Base-by-base conservation (phyloP, 1,140 invertebrate genomes). In the Heterodera carotae region DNA sequence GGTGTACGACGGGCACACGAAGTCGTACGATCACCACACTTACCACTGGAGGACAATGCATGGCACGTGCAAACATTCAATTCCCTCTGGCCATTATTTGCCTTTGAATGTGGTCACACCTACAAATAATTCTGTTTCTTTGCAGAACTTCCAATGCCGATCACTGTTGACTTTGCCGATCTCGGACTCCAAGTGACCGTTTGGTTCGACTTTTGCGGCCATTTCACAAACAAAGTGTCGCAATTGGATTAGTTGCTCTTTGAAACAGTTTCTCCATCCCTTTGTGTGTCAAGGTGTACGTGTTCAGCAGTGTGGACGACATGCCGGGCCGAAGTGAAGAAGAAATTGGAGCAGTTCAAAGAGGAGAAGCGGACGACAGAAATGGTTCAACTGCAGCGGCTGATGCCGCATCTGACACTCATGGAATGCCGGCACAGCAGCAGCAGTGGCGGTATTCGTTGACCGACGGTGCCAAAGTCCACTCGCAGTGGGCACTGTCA, bases 171-270 rank as follows among this genome's bases (percentile, higher is more conserved):
- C 15, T 88, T 86, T 62, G 74, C 74, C 36, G 82, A 84, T 25
- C 62, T 76, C 31, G 74, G 80, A 33, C 74, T 87, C 39, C 70
- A 64, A n/a, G 85, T 87, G 3, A 86, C 85, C 6, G 76, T 86
- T 60, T 86, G 85, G 85, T 88, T 88, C 70, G 81, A 86, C 70
- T 86, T 86, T 36, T 87, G 86, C 64, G 85, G 85, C 25, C 85
- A 87, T 78, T 86, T 86, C 69, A 88, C 86, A 0, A 86, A 86
- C 76, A 88, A 85, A 43, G 72, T 34, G n/a, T n/a, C n/a, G n/a
- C n/a, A n/a, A n/a, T n/a, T n/a, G n/a, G n/a, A n/a, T n/a, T n/a
- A n/a, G n/a, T n/a, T n/a, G n/a, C n/a, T n/a, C n/a, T n/a, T n/a
- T n/a, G n/a, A n/a, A n/a, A n/a, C n/a, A n/a, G n/a, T n/a, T n/a